Evolutionary conservation across 2,888 invertebrate genomes (phyloP).

Genomic region (Hofmannophila pseudospretella): DNA sequence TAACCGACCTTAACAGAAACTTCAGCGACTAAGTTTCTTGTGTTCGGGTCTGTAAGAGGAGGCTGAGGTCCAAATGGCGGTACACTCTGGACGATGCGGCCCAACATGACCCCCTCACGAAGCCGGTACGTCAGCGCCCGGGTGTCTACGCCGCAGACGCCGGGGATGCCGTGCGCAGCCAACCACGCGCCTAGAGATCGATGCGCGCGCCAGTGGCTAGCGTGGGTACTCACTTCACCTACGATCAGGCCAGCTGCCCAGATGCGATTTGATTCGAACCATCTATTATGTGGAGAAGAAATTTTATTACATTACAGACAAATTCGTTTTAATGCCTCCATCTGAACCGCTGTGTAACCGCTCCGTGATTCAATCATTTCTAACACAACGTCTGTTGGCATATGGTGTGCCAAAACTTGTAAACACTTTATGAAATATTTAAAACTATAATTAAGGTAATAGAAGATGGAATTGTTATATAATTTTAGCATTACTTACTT

Average conservation of each 20-base stretch:
- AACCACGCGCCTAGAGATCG: slow-evolving; percentile 93
- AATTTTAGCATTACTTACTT: too few relatives aligned
- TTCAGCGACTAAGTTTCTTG: slow-evolving; percentile 91
- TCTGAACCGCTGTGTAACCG: too few relatives aligned
- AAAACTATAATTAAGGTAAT: too few relatives aligned
- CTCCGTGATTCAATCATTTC: too few relatives aligned
- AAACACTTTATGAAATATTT: too few relatives aligned
- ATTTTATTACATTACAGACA: too few relatives aligned
- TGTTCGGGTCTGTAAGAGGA: slow-evolving; percentile 86
- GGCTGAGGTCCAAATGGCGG: slow-evolving; percentile 56
- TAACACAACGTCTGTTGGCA: too few relatives aligned
- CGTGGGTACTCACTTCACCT: slow-evolving; percentile 89
- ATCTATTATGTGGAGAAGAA: too few relatives aligned
- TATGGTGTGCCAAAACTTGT: too few relatives aligned
- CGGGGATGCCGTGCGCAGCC: slow-evolving; percentile 86
- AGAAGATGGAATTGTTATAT: too few relatives aligned
- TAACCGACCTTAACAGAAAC: slow-evolving; percentile 86
- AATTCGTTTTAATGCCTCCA: too few relatives aligned
- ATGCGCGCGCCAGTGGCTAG: slow-evolving; percentile 93
- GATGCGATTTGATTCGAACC: slow-evolving; percentile 94
- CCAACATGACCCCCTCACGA: slow-evolving; percentile 91
- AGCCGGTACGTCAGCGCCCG: slow-evolving; percentile 94
- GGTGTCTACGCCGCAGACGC: slow-evolving; percentile 95
- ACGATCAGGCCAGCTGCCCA: slow-evolving; percentile 96
- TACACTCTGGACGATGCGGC: slow-evolving; percentile 79